Evolutionary conservation across 2,797 vertebrate species (phyloP), one percentile per base, ranked within the genome.

Genomic region (Anguilla anguilla): DNA sequence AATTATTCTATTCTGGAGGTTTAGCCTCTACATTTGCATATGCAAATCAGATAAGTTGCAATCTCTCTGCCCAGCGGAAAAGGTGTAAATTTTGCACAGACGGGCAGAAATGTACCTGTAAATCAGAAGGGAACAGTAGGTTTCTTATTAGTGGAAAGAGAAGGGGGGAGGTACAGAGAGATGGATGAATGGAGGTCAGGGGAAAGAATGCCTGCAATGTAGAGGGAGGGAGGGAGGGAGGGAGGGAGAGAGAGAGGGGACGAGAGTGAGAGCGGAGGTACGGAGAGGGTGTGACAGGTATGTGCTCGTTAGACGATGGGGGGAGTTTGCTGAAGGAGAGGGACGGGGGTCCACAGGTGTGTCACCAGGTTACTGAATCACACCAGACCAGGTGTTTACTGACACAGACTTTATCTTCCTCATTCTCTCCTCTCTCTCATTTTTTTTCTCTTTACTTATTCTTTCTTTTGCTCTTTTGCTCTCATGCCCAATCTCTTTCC

Each of bases 171-270:
- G 82, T 86, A 51, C 84, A 85, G 81, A 88, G 59, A 86, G 90
- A 92, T 91, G 90, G 90, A 91, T 94, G 93, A 93, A 94, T 93
- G 92, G 92, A 93, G 94, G 93, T 95, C 93, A 92, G 87, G 83
- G 92, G 88, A 93, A 96, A 90, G 95, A 96, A 96, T 96, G 93
- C 74, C 87, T 92, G 92, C 91, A 93, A 96, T 95, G 95, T 89
- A 84, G 89, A 87, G 87, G 87, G 90, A 86, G 87, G 88, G 85
- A 86, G 90, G 89, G 91, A 89, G 61, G 87, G 51, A 84, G 88
- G 87, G 88, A 87, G 90, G 86, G 87, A 87, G 85, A 85, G 90
- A 89, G 91, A 90, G 61, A 87, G 90, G 86, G 84, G 90, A 86
- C 31, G 86, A 49, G 89, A 85, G 67, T 61, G 13, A 82, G 90